These are phyloP conservation scores for Drosophila lowei DNA, from an alignment of 1,140 invertebrate genomes.

Conservation along the genomic window DNA sequence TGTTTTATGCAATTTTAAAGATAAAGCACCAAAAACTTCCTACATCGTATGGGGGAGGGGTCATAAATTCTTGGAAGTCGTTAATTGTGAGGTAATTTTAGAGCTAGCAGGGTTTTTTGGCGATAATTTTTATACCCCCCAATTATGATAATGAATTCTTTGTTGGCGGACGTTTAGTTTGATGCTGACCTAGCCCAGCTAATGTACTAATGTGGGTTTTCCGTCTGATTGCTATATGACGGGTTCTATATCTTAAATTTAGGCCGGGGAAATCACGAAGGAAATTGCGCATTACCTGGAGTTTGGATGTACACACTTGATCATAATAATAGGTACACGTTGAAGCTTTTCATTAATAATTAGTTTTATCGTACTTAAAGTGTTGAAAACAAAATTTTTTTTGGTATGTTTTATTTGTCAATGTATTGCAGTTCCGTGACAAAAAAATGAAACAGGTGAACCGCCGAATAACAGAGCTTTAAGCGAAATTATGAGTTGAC, in stretches of 20 bases:
- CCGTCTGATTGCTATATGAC: slow-evolving; percentile 37
- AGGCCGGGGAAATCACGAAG: slow-evolving; percentile 39
- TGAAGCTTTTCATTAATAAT: too few relatives aligned
- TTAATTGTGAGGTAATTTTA: slow-evolving; percentile 27
- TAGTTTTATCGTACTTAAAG: too few relatives aligned
- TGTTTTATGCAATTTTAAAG: slow-evolving; percentile 8
- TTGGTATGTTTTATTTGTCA: too few relatives aligned
- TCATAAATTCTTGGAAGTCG: slow-evolving; percentile 18
- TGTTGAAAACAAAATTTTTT: too few relatives aligned
- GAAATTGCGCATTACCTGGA: slow-evolving; percentile 16
- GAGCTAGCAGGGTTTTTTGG: slow-evolving; percentile 11
- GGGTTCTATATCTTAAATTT: slow-evolving; percentile 13
- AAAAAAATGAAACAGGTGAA: too few relatives aligned
- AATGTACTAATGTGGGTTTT: slow-evolving; percentile 7
- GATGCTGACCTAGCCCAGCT: slow-evolving; percentile 67
- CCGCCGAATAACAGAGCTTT: too few relatives aligned
- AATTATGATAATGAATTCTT: neutral
- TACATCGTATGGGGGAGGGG: neutral
- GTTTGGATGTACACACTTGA: too few relatives aligned
- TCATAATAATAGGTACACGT: too few relatives aligned
- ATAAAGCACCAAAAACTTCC: slow-evolving; percentile 23
- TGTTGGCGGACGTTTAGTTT: slow-evolving; percentile 21
- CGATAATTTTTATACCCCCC: slow-evolving; percentile 26
- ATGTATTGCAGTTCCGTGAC: too few relatives aligned
- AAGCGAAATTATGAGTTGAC: too few relatives aligned